These are phyloP conservation scores for Cygnus buccinator DNA, from an alignment of 2,113 vertebrate species.

Conservation along the genomic window DNA sequence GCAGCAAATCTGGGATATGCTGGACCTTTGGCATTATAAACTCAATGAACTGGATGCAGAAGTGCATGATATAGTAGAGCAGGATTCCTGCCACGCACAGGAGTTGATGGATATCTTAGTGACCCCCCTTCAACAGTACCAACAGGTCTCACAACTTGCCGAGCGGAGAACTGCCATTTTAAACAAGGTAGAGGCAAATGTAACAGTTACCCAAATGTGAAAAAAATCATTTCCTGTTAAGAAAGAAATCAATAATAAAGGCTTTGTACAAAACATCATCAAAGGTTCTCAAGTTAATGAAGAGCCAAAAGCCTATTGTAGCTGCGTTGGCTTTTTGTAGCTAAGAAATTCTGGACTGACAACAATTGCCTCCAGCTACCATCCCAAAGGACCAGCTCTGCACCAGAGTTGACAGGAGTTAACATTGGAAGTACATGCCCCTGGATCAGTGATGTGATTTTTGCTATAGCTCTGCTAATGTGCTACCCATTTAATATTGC, in stretches of 20 bases:
- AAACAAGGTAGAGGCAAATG: slow-evolving; percentile 82
- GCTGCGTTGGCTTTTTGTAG: background rate
- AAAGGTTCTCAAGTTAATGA: background rate
- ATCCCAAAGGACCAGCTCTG: background rate
- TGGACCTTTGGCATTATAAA: slow-evolving; percentile 88
- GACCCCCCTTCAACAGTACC: slow-evolving; percentile 83
- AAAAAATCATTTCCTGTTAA: rapidly evolving
- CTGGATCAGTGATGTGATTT: background rate
- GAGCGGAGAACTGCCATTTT: slow-evolving; percentile 87
- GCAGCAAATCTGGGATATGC: slow-evolving; percentile 89
- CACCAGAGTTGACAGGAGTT: rapidly evolving
- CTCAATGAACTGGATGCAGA: slow-evolving; percentile 87
- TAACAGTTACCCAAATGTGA: background rate
- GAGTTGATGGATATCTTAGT: slow-evolving; percentile 83
- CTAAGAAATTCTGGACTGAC: background rate
- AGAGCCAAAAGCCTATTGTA: background rate
- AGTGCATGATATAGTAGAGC: slow-evolving; percentile 87
- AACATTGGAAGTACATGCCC: background rate
- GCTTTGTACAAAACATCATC: background rate
- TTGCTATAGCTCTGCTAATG: background rate
- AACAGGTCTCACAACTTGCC: slow-evolving; percentile 83
- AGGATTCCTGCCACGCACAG: slow-evolving; percentile 81
- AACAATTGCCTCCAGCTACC: background rate
- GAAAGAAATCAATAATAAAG: background rate
- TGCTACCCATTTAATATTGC: background rate